Evolutionary conservation across 1,140 invertebrate species (phyloP).

Genomic region (Meloidogyne floridensis): DNA sequence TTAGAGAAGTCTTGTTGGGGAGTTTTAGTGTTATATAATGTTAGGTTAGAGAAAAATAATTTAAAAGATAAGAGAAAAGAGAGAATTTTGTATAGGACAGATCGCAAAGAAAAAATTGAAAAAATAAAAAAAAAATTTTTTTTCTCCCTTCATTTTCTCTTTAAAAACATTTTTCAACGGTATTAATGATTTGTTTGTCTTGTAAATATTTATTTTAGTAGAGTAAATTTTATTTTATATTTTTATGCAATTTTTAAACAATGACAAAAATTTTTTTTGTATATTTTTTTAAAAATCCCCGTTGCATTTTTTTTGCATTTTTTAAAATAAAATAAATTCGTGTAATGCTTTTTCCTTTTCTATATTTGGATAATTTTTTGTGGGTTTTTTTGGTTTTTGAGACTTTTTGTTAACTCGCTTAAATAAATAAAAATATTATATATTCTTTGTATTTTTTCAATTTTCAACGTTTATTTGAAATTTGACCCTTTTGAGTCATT

Average conservation of each 20-base stretch:
- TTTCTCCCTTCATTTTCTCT: not conserved
- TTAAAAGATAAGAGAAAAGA: not conserved
- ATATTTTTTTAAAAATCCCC: not conserved
- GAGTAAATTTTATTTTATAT: not conserved
- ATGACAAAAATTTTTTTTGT: not conserved
- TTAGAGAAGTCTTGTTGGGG: not conserved
- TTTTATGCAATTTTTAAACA: conserved; percentile 5
- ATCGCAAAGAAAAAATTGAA: not conserved
- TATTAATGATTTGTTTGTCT: conserved; percentile 4
- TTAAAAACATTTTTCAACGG: not conserved
- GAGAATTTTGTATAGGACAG: not conserved
- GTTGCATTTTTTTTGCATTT: no score
- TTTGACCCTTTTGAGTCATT: no score
- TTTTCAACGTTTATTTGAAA: no score
- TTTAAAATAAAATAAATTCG: no score
- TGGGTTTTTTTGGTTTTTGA: no score
- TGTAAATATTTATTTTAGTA: not conserved
- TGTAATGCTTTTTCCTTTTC: no score
- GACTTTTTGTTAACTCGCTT: no score
- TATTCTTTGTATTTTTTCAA: no score
- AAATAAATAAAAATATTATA: no score
- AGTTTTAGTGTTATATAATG: not conserved
- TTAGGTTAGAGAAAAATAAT: not conserved
- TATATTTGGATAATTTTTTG: no score
- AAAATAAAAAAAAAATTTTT: not conserved